Percentiles rank a stretch among this genome's conserved stretches.
These are phyloP conservation scores for Nephrotoma appendiculata DNA, from an alignment of 2,888 invertebrate species.

Conservation along the genomic window DNA sequence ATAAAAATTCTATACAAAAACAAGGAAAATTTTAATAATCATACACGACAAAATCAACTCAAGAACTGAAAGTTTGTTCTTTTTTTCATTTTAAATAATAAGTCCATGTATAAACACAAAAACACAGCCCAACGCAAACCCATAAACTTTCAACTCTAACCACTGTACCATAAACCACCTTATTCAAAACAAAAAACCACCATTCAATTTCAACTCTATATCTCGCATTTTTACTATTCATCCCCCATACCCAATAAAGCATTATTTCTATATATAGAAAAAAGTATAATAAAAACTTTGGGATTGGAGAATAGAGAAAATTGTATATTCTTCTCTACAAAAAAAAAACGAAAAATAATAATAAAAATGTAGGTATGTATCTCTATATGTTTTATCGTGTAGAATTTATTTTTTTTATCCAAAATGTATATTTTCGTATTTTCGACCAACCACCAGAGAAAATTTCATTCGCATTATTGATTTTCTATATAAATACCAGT, in stretches of 20 bases:
- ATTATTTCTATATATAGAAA: slow-evolving; percentile 4
- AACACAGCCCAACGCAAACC: neutral
- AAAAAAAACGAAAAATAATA: neutral
- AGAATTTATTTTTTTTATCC: neutral
- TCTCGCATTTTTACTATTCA: slow-evolving; percentile 3
- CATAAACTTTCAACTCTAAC: slow-evolving; percentile 1
- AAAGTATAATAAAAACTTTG: neutral
- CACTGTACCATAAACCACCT: neutral
- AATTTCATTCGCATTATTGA: slow-evolving; percentile 7
- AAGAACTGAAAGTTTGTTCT: neutral
- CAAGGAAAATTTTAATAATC: neutral
- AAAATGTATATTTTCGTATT: slow-evolving; percentile 4
- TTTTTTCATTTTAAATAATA: neutral
- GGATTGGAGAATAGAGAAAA: slow-evolving; percentile 2
- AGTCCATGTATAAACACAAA: neutral
- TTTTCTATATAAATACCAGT: neutral
- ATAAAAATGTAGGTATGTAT: neutral
- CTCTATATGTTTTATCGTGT: neutral
- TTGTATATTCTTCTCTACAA: neutral
- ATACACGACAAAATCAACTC: slow-evolving; percentile 2
- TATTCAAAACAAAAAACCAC: slow-evolving; percentile 3
- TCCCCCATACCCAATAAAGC: neutral
- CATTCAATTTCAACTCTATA: slow-evolving; percentile 4
- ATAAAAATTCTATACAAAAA: neutral
- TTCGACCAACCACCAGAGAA: slow-evolving; percentile 5